Evolutionary conservation across 2,113 vertebrate genomes (phyloP).

Genomic region (Cebidichthys violaceus): DNA sequence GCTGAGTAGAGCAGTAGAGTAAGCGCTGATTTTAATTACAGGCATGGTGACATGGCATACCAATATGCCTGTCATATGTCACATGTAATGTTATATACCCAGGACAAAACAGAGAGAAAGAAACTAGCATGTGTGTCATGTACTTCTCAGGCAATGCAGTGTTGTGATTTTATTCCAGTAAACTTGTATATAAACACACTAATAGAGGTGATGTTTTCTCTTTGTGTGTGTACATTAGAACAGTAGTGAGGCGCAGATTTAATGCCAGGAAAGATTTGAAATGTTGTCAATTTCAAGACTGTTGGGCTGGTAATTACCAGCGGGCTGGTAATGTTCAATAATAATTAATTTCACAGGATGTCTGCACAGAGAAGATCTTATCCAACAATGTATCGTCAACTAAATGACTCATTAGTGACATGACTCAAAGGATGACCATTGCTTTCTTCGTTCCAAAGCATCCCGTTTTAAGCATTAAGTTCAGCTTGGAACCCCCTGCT

Average conservation of each 20-base stretch:
- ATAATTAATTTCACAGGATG: conserved; percentile 17
- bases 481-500: neutral
- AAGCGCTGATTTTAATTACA: conserved; percentile 5
- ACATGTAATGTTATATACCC: neutral
- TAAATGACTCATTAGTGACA: neutral
- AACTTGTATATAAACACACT: neutral
- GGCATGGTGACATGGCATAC: neutral
- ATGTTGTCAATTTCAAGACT: neutral
- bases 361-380: conserved; percentile 19
- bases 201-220: neutral
- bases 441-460: neutral
- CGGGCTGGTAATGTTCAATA: neutral
- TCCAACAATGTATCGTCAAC: conserved; percentile 34
- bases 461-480: neutral
- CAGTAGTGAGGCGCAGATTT: neutral
- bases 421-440: neutral
- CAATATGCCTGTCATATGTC: neutral
- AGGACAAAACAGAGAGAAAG: neutral
- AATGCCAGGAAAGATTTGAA: neutral
- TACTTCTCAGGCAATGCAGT: neutral
- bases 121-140: neutral
- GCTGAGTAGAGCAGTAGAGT: conserved; percentile 7
- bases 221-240: neutral
- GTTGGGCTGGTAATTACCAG: conserved; percentile 8
- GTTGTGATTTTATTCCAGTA: neutral